Evolutionary conservation across 1,140 invertebrate species (phyloP).

Genomic region (Helicorthomorpha holstii): DNA sequence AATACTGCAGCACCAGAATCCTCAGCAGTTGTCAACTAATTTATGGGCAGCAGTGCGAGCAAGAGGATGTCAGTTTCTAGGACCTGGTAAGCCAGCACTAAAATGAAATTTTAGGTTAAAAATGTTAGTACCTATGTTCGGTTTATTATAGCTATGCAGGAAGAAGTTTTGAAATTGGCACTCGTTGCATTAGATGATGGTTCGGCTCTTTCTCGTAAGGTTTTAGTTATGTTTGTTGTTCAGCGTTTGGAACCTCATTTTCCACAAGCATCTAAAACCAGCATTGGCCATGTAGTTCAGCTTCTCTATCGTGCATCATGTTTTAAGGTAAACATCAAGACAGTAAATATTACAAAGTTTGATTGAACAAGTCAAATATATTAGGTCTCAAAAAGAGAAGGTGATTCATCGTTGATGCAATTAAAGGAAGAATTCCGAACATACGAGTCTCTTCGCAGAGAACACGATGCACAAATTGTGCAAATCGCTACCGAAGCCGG

Average conservation of each 20-base stretch:
- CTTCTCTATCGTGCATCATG: conserved; percentile 92
- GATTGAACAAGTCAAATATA: conserved; percentile 1
- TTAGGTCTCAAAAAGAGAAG: conserved; percentile 88
- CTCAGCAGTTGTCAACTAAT: conserved; percentile 76
- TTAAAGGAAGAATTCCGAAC: conserved; percentile 93
- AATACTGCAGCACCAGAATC: conserved; percentile 85
- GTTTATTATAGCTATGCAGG: conserved; percentile 68
- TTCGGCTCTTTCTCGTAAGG: conserved; percentile 89
- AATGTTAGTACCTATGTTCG: neutral
- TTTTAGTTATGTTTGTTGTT: conserved; percentile 96
- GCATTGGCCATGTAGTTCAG: conserved; percentile 97
- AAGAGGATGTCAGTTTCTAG: conserved; percentile 93
- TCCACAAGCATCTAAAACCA: conserved; percentile 95
- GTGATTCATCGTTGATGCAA: conserved; percentile 96
- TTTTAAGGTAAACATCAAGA: conserved; percentile 64
- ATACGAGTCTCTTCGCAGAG: conserved; percentile 77
- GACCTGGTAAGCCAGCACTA: conserved; percentile 46
- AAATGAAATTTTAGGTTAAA: neutral
- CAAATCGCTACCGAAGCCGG: conserved; percentile 96
- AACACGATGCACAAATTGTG: conserved; percentile 96
- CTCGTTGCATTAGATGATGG: conserved; percentile 88
- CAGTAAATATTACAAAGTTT: neutral
- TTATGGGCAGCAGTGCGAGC: conserved; percentile 93
- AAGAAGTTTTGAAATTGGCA: conserved; percentile 89
- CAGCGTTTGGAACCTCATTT: conserved; percentile 87